These are phyloP conservation scores for Neodiprion virginianus DNA, from an alignment of 1,140 invertebrate species.

Conservation along the genomic window DNA sequence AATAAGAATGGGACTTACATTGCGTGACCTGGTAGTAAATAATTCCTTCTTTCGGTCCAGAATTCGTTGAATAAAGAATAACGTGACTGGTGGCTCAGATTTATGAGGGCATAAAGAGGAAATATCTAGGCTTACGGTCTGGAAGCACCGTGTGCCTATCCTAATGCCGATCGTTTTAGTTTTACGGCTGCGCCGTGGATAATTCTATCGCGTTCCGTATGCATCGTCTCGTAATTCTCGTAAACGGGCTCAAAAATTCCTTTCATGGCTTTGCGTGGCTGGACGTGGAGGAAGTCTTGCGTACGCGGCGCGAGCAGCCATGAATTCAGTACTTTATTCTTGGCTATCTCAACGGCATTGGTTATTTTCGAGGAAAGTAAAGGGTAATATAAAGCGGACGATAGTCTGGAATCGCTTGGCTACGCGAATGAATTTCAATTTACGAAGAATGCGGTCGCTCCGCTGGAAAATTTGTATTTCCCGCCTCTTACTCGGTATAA, in stretches of 20 bases:
- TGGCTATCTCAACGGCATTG: too few relatives aligned
- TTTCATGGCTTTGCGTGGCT: too few relatives aligned
- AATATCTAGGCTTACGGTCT: neutral
- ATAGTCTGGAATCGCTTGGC: too few relatives aligned
- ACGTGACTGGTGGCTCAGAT: neutral
- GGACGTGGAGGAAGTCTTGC: too few relatives aligned
- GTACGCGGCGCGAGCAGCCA: too few relatives aligned
- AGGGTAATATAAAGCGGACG: too few relatives aligned
- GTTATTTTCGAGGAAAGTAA: too few relatives aligned
- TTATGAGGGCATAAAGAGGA: neutral
- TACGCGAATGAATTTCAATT: too few relatives aligned
- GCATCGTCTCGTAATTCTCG: neutral
- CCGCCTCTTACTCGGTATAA: too few relatives aligned
- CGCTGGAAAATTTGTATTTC: too few relatives aligned
- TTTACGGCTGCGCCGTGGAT: conserved; percentile 3
- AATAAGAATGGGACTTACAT: neutral
- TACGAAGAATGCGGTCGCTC: too few relatives aligned
- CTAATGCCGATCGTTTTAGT: neutral
- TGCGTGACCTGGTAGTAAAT: neutral
- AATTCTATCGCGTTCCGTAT: neutral
- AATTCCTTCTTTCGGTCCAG: neutral
- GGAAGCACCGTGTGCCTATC: neutral
- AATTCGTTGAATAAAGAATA: neutral
- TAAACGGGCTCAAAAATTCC: neutral
- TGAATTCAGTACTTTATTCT: too few relatives aligned